Conservation (phyloP, 2,113 vertebrate genomes). For the Bufo bufo region DNA sequence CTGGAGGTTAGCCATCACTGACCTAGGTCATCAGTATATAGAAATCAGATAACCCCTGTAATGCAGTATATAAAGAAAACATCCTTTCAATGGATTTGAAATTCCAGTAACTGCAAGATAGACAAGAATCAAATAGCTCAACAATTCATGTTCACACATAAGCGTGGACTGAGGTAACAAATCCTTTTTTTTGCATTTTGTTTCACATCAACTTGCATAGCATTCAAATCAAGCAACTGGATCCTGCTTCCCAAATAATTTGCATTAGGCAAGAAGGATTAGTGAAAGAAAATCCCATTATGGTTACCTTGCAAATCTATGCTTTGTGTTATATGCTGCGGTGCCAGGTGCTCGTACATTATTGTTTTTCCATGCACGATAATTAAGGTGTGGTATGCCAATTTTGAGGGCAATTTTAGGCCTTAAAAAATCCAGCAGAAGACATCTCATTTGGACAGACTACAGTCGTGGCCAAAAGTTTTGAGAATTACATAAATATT, state of each 20-base stretch:
- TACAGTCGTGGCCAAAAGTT: no score
- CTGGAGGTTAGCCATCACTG: no score
- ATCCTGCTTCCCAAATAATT: background rate
- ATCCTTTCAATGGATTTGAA: no score
- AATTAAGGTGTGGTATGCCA: background rate
- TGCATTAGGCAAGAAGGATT: conserved; percentile 7
- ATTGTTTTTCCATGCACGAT: background rate
- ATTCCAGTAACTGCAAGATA: no score
- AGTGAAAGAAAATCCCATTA: background rate
- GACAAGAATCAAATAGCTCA: background rate
- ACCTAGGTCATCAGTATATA: no score
- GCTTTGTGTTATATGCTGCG: background rate
- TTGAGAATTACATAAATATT: no score
- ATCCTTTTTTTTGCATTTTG: background rate
- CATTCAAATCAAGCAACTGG: background rate
- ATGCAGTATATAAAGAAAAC: no score
- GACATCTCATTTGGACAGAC: background rate
- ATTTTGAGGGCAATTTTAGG: no score
- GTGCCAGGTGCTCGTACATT: background rate
- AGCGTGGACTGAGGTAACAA: background rate
- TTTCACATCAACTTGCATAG: background rate
- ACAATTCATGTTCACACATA: background rate
- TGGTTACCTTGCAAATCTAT: background rate
- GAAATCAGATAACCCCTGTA: no score
- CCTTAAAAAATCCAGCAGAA: no score